Evolutionary conservation across 2,113 vertebrate species (phyloP), one percentile per base, ranked within the genome.

Genomic region (Fulica atra): DNA sequence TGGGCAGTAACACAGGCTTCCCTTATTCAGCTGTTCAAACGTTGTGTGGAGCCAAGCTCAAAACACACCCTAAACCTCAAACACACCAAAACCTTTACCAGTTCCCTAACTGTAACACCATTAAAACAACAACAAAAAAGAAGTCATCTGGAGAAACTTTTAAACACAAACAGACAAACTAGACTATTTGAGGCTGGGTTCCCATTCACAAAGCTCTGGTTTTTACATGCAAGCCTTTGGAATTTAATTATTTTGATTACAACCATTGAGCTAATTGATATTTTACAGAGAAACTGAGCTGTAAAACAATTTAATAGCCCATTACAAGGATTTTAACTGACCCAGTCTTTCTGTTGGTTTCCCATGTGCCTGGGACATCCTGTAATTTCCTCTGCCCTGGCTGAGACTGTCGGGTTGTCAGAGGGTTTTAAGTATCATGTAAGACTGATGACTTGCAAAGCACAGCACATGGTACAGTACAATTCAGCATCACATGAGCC

Each of bases 281-380:
- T 95, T 97, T 97, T 95, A 96, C 80, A 96, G 96, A 94, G 88
- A 96, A 86, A 88, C 36, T 69, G 70, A 93, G 76, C 61, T 94
- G 86, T 93, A 93, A 96, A 97, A 89, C 69, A 81, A 92, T 84
- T 97, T 96, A 95, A 93, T 42, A 95, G 92, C 29, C 86, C 93
- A 93, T 96, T 94, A 96, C 12, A 69, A 74, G 72, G 73, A 84
- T 50, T 93, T 95, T 53, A 94, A 90, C 61, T 35, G 86, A 90
- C 83, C 91, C 7, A 2, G 46, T 77, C 90, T 84, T 79, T 94
- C 16, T 81, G 89, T 29, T 59, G 0, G 2, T 42, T 72, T 93
- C 86, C 93, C 93, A 69, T n/a, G 66, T 85, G 88, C 72, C 66
- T 31, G 7, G 89, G 65, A 71, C 74, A 91, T 72, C 59, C 91